Evolutionary conservation across 2,113 vertebrate species (phyloP).

Genomic region (Alectura lathami): DNA sequence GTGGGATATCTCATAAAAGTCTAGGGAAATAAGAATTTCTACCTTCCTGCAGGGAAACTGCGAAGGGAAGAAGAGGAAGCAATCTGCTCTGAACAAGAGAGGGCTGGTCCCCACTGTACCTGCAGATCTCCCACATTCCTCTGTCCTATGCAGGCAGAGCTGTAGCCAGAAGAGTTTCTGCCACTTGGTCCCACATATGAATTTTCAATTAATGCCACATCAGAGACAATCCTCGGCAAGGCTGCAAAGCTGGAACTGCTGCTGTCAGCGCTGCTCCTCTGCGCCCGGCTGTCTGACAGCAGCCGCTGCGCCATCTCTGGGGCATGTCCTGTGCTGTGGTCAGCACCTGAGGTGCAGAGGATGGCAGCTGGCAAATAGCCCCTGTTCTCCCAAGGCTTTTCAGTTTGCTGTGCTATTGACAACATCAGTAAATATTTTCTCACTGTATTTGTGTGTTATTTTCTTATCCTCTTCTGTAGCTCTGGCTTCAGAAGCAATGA

Average conservation of each 20-base stretch:
- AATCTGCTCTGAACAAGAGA: not conserved
- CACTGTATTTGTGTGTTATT: not conserved
- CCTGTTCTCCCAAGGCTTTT: not conserved
- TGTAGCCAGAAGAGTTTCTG: not conserved
- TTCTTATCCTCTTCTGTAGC: not conserved
- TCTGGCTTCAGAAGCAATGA: not conserved
- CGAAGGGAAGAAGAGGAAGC: not conserved
- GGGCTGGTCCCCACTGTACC: not conserved
- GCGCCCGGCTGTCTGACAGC: not conserved
- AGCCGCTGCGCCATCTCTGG: not conserved
- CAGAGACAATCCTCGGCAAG: not conserved
- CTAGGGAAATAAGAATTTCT: not conserved
- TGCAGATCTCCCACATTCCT: not conserved
- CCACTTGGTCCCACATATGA: not conserved
- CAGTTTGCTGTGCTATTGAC: not conserved
- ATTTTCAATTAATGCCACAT: not conserved
- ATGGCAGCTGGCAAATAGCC: not conserved
- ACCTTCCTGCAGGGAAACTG: not conserved
- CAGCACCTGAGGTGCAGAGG: not conserved
- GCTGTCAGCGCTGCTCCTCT: not conserved
- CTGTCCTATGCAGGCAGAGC: not conserved
- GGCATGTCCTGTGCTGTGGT: accelerated
- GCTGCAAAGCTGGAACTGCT: not conserved
- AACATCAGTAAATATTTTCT: not conserved
- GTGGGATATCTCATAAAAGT: not conserved